Evolutionary conservation across 2,888 invertebrate genomes (phyloP).

Genomic region (Aleiodes leptofemur): DNA sequence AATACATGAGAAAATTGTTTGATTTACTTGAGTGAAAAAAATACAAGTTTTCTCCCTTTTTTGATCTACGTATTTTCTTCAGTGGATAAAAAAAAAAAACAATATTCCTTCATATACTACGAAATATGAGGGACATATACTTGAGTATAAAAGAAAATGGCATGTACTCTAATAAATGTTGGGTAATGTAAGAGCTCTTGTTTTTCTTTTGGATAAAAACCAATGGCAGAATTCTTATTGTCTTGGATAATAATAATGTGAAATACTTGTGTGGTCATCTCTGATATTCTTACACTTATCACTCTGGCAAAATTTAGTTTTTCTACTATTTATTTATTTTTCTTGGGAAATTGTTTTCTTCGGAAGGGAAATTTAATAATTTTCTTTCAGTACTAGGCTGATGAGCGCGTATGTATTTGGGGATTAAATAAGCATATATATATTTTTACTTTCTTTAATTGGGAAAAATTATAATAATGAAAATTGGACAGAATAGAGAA

Average conservation of each 20-base stretch:
- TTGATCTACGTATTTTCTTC: neutral
- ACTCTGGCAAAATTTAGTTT: too few relatives aligned
- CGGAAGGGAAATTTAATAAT: neutral
- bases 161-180: constrained; percentile 25
- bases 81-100: constrained; percentile 14
- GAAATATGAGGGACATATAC: constrained; percentile 8
- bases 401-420: too few relatives aligned
- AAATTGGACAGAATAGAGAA: too few relatives aligned
- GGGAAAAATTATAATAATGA: too few relatives aligned
- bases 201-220: constrained; percentile 30
- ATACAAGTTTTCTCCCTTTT: constrained; percentile 35
- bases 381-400: neutral
- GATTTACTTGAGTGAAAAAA: constrained; percentile 25
- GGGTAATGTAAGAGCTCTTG: constrained; percentile 10
- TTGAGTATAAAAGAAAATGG: constrained; percentile 9
- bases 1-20: constrained; percentile 26
- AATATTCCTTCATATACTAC: constrained; percentile 9
- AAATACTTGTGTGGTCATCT: neutral
- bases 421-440: too few relatives aligned
- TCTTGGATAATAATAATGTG: constrained; percentile 3
- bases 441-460: too few relatives aligned
- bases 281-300: neutral
- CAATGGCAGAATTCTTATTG: constrained; percentile 18
- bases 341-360: constrained; percentile 6
- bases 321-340: neutral